Evolutionary conservation across 2,888 invertebrate genomes (phyloP), one percentile per base, ranked within the genome.

Genomic region (Galerucella nymphaeae): DNA sequence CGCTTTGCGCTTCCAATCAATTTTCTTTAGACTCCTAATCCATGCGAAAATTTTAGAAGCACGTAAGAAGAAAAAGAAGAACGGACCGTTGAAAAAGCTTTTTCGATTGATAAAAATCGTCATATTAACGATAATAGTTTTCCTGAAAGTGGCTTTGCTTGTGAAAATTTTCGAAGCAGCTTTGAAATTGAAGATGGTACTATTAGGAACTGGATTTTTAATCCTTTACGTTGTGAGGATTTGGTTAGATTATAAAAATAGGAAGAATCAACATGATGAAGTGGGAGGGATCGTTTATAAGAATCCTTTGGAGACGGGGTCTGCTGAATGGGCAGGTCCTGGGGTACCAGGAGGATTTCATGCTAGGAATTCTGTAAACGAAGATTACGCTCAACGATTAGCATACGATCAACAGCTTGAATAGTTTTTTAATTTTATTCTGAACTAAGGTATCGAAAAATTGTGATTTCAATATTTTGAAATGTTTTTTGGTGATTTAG

Each of bases 171-270:
- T 94, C 16, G 92, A 93, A 0, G 92, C 93, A 6, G 93, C 94
- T 83, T 85, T 94, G 74, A 88, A 94, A 89, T 87, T 94, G 11
- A 94, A 94, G 86, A 93, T 94, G 89, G 92, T 94, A 87, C 88
- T 91, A 42, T 90, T 94, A 67, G 93, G 94, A 0, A 82, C 93
- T 0, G 86, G 92, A 20, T 92, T 93, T 2, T 86, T 94, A 64
- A 86, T 91, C 2, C 89, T 94, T 81, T 94, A 94, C 86, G 87
- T 92, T 55, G 91, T 91, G 0, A 88, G 93, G 66, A 91, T 94
- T 83, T 94, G 93, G 91, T 87, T 93, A 50, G 94, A 94, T 75
- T 80, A 94, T n/a, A 78, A 69, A 61, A 66, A 76, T 18, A 75
- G 75, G 66, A 94, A 94, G n/a, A 18, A 53, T 16, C 16, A 53